phyloP scores from a whole-genome alignment of 2,113 vertebrate genomes.

The Pomatorhinus ruficollis region DNA sequence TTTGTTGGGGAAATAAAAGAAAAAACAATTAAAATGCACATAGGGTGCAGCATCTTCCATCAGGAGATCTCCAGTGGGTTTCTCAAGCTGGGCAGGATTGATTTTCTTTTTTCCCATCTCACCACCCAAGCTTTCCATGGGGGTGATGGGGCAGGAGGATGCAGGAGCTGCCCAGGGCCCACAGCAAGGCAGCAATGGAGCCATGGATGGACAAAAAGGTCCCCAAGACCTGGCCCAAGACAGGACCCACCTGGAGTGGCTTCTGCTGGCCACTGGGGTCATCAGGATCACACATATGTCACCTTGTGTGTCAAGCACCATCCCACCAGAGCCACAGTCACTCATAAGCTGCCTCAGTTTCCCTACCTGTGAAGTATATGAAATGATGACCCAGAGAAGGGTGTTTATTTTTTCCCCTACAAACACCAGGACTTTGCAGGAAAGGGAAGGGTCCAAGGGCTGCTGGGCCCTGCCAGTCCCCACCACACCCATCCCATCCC shows the following conservation, averaged over 20 bases:
- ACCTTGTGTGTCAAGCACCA: neutral
- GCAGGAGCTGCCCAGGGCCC: neutral
- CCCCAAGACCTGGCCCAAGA: neutral
- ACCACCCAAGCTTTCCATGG: rapidly evolving
- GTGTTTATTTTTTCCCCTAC: neutral
- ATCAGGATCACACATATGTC: neutral
- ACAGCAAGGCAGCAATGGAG: neutral
- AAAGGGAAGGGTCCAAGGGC: neutral
- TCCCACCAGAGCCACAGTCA: neutral
- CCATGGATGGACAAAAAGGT: neutral
- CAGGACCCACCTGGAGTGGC: neutral
- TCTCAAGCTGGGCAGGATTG: neutral
- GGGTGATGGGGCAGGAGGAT: neutral
- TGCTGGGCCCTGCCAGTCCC: neutral
- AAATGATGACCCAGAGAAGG: no score
- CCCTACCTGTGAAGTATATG: neutral
- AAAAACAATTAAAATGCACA: neutral
- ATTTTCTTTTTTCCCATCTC: neutral
- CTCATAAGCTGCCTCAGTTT: neutral
- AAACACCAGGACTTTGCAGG: neutral
- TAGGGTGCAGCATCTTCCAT: neutral
- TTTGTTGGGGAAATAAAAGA: rapidly evolving
- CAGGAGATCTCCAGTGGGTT: neutral
- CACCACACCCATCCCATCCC: neutral
- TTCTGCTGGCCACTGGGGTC: neutral